A percentile compares a stretch with the other conserved stretches of the same genome.
Conservation (phyloP, 2,113 vertebrate species). For the Albula glossodonta region DNA sequence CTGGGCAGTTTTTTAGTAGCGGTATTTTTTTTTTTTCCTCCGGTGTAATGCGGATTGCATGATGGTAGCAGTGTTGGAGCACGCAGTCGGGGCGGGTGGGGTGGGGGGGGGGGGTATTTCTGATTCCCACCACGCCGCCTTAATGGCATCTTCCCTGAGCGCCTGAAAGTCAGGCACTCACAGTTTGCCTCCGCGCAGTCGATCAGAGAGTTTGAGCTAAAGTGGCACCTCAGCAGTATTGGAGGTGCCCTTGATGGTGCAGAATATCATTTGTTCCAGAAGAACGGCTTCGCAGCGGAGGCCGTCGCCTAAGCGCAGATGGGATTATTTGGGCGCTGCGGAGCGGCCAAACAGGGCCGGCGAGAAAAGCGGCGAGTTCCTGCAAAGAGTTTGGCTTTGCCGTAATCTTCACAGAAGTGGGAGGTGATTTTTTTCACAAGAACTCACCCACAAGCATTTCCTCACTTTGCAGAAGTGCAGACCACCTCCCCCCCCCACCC, state of each 20-base stretch:
- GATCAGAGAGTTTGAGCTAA: neutral
- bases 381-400: neutral
- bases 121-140: no score
- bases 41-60: no score
- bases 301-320: neutral
- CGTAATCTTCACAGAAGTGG: neutral
- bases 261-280: neutral
- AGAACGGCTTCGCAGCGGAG: constrained; percentile 1
- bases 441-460: neutral
- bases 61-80: no score
- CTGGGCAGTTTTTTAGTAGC: no score
- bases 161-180: no score
- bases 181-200: neutral
- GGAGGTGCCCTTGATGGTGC: neutral
- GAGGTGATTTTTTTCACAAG: neutral
- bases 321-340: neutral
- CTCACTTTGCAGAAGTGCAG: neutral
- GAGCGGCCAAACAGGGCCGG: neutral
- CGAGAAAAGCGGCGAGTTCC: no score
- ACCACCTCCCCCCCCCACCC: no score
- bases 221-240: neutral
- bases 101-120: no score
- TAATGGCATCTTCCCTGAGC: no score
- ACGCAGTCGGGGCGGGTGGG: no score
- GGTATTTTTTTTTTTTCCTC: no score